phyloP scores from a whole-genome alignment of 2,113 vertebrate genomes.

The Mixornis gularis region DNA sequence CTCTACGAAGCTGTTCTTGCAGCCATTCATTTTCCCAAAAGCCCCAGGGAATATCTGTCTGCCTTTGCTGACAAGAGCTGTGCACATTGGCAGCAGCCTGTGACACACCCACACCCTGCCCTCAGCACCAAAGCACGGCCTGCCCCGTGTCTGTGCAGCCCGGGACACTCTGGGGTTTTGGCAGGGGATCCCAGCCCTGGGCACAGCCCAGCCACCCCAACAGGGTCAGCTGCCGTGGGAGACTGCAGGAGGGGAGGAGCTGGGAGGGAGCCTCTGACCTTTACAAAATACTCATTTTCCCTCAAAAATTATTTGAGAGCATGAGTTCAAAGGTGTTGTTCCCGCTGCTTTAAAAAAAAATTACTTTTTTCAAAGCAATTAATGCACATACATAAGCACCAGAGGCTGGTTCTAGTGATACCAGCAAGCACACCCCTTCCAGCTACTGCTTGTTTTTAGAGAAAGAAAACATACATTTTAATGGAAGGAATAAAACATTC shows the following conservation, averaged over 20 bases:
- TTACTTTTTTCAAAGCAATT: background rate
- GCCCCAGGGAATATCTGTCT: background rate
- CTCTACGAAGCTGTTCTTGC: background rate
- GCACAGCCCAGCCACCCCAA: background rate
- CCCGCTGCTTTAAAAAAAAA: background rate
- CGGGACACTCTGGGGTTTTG: background rate
- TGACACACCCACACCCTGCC: background rate
- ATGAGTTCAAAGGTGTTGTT: background rate
- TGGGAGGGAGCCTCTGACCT: background rate
- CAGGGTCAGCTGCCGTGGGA: accelerated
- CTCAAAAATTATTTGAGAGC: background rate
- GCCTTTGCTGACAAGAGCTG: background rate
- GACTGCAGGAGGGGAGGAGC: background rate
- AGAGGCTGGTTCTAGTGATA: background rate
- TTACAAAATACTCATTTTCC: background rate
- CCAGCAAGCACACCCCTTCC: background rate
- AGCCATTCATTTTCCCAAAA: background rate
- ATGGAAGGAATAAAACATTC: background rate
- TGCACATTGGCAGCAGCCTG: background rate
- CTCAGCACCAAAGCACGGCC: background rate
- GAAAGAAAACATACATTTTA: background rate
- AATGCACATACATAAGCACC: accelerated
- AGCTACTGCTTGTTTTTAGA: background rate
- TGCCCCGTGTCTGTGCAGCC: accelerated
- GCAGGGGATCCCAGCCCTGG: background rate